A percentile compares a stretch with the other conserved stretches of the same genome.
Conservation (phyloP, 2,797 vertebrate genomes). For the Gadopsis bispinosus region DNA sequence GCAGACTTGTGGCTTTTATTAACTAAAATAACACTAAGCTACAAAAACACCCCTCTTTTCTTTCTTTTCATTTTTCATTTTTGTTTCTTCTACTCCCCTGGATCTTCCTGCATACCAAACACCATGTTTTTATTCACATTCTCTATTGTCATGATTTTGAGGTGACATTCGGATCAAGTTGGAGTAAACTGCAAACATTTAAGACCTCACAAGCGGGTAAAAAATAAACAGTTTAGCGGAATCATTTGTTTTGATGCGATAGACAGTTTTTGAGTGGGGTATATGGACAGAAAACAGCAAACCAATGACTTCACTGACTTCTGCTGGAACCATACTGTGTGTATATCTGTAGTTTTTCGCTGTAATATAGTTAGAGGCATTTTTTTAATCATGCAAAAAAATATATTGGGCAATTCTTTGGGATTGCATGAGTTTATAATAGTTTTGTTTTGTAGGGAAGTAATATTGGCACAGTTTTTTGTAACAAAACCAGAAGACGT, state of each 20-base stretch:
- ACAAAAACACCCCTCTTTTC: constrained; percentile 3
- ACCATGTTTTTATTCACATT: not conserved
- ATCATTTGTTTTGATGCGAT: constrained; percentile 27
- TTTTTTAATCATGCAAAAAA: constrained; percentile 81
- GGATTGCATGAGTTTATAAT: constrained; percentile 85
- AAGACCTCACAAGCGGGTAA: constrained; percentile 38
- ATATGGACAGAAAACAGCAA: constrained; percentile 34
- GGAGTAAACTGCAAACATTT: not conserved
- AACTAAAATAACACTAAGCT: constrained; percentile 54
- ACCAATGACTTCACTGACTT: constrained; percentile 71
- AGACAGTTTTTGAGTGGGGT: constrained; percentile 31
- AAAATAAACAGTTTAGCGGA: constrained; percentile 3
- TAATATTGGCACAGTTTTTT: constrained; percentile 76
- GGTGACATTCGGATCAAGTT: constrained; percentile 14
- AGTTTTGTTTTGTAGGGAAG: constrained; percentile 77
- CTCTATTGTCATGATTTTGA: constrained; percentile 34
- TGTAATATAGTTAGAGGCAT: constrained; percentile 87
- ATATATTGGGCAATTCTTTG: constrained; percentile 84
- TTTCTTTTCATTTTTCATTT: not conserved
- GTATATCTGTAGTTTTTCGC: constrained; percentile 86
- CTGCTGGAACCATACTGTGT: constrained; percentile 79
- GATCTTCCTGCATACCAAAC: constrained; percentile 14
- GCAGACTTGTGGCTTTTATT: constrained; percentile 38
- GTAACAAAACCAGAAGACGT: constrained; percentile 65
- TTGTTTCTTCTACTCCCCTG: not conserved